These are phyloP conservation scores for Hydrophis major DNA, from an alignment of 2,797 vertebrate genomes.

Conservation along the genomic window DNA sequence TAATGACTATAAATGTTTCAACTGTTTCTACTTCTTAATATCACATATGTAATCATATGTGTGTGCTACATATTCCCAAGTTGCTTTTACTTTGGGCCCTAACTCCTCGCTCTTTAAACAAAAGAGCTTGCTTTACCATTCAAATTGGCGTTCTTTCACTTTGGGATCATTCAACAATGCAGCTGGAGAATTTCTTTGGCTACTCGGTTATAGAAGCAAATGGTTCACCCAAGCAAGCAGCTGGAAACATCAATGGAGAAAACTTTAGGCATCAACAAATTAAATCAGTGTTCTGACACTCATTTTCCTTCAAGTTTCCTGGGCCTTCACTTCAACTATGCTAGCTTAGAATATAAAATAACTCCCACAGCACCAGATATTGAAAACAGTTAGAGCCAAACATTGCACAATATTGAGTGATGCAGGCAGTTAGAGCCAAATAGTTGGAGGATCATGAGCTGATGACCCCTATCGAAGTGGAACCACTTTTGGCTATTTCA, in stretches of 20 bases:
- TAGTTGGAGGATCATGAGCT: not conserved
- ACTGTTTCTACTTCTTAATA: not conserved
- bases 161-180: not conserved
- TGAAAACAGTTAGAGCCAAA: not conserved
- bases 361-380: not conserved
- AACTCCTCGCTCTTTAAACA: not conserved
- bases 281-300: not conserved
- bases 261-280: not conserved
- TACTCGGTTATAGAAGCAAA: not conserved
- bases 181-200: not conserved
- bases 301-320: not conserved
- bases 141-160: not conserved
- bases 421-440: not conserved
- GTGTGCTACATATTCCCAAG: not conserved
- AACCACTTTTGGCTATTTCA: not conserved
- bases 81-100: not conserved
- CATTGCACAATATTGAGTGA: not conserved
- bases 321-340: not conserved
- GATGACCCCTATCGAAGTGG: not conserved
- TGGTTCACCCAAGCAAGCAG: not conserved
- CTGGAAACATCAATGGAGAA: too few relatives aligned
- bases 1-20: not conserved
- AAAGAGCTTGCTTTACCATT: conserved; percentile 1
- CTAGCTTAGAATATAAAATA: not conserved
- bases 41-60: not conserved